Conservation (phyloP, 2,797 vertebrate species). For the Kryptopterus vitreolus region DNA sequence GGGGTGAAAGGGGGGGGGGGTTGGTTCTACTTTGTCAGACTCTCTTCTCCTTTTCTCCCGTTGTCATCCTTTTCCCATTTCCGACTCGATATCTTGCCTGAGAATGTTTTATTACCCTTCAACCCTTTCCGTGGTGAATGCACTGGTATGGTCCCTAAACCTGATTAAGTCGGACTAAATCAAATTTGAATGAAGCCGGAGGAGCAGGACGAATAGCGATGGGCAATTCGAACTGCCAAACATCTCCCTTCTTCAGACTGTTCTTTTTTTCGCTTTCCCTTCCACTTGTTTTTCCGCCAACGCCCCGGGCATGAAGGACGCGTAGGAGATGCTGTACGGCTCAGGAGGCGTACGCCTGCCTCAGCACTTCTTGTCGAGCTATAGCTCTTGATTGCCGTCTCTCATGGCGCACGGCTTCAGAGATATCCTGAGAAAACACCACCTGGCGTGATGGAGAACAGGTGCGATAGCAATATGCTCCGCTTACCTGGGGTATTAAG, state of each 20-base stretch:
- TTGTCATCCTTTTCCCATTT: slow-evolving; percentile 22
- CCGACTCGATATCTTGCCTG: slow-evolving; percentile 48
- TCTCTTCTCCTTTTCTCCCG: neutral
- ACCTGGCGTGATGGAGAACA: slow-evolving; percentile 41
- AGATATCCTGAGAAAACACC: slow-evolving; percentile 44
- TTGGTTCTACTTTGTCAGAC: slow-evolving; percentile 1
- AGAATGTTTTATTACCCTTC: slow-evolving; percentile 58
- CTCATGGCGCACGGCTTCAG: neutral
- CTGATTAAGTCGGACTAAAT: slow-evolving; percentile 69
- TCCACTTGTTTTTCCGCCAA: slow-evolving; percentile 13
- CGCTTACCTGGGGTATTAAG: slow-evolving; percentile 30
- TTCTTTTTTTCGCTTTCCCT: slow-evolving; percentile 28
- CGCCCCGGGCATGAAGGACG: neutral
- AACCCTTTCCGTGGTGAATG: slow-evolving; percentile 39
- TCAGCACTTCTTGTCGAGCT: neutral
- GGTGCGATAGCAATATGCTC: slow-evolving; percentile 47
- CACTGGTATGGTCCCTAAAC: slow-evolving; percentile 61
- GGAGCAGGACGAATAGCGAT: slow-evolving; percentile 37
- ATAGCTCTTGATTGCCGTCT: neutral
- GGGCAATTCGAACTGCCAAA: slow-evolving; percentile 27
- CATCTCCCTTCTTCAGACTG: slow-evolving; percentile 19
- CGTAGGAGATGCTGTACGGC: neutral
- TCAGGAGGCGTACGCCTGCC: neutral
- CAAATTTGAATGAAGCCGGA: slow-evolving; percentile 68
- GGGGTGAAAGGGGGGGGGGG: too few species aligned